Percentiles rank a stretch among this genome's conserved stretches.
phyloP scores from a whole-genome alignment of 2,797 vertebrate species.

The Peromyscus attwateri region DNA sequence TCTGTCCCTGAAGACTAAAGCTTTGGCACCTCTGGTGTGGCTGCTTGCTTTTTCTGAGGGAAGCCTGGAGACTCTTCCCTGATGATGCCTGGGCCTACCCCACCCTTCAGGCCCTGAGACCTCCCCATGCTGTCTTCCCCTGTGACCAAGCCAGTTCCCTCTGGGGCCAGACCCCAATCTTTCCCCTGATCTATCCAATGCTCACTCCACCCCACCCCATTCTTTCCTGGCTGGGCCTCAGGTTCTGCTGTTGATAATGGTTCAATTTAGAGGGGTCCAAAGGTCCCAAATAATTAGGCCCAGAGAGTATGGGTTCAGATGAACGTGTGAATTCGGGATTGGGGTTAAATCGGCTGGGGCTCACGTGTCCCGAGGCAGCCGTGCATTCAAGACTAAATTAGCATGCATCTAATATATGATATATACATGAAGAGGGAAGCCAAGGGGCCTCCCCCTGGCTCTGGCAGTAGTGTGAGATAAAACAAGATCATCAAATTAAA shows the following conservation, averaged over 20 bases:
- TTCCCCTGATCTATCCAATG: background rate
- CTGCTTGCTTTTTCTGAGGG: background rate
- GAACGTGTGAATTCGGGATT: background rate
- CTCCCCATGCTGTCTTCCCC: background rate
- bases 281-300: background rate
- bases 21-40: background rate
- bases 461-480: background rate
- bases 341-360: too few relatives aligned
- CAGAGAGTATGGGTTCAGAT: background rate
- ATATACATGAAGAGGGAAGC: background rate
- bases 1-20: background rate
- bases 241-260: background rate
- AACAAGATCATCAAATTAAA: background rate
- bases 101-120: background rate
- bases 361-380: background rate
- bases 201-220: rapidly evolving
- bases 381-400: background rate
- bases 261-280: background rate
- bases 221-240: background rate
- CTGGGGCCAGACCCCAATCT: background rate
- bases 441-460: background rate
- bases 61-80: background rate
- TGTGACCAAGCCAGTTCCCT: background rate
- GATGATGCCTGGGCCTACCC: background rate
- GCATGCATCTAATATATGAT: background rate